Base-by-base conservation (phyloP, 1,140 invertebrate genomes). In the Oscheius sp. region DNA sequence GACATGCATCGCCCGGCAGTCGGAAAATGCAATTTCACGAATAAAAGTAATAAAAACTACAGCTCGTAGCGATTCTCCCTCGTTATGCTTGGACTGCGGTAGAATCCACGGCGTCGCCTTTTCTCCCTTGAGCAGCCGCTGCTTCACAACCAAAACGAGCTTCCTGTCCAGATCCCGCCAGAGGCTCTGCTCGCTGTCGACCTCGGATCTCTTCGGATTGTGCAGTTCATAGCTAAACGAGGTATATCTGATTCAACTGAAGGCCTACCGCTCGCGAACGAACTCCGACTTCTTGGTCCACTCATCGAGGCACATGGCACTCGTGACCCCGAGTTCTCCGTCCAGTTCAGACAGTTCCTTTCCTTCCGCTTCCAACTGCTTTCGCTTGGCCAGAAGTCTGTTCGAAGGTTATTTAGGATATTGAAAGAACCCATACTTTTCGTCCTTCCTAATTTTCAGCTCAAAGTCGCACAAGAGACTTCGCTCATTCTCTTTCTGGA, bases 291-390 rank as follows among this genome's bases (percentile, higher is more conserved):
- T 75, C 42, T 74, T 74, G 10, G 18, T 35, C 82, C 82, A 81
- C 32, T 81, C 82, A 34, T 81, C 74, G 29, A 68, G 52, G 26
- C 45, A 32, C 52, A 83, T 64, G 15, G 65, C 34, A 42, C 72
- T 74, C 18, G 80, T 78, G 26, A 82, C 46, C 15, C 80, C 79
- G 4, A 81, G 65, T 74, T 81, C 62, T 35, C 79, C 82, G 28
- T 84, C 82, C 20, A 81, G 42, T 34, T 80, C 72, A 42, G 82
- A 84, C 3, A 81, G 72, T 62, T 84, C 82, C 52, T 81, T 81
- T 46, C 80, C 80, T 62, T 81, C 79, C 3, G 20, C 45, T 38
- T 83, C 70, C 18, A 84, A 36, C 36, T 82, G 36, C 7, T 65
- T 49, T 31, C 82, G 76, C 29, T 73, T 79, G 36, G 69, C 68